Percentiles rank a stretch among this genome's conserved stretches.
Conservation (phyloP, 2,888 invertebrate species). For the Cryptus viduatorius region DNA sequence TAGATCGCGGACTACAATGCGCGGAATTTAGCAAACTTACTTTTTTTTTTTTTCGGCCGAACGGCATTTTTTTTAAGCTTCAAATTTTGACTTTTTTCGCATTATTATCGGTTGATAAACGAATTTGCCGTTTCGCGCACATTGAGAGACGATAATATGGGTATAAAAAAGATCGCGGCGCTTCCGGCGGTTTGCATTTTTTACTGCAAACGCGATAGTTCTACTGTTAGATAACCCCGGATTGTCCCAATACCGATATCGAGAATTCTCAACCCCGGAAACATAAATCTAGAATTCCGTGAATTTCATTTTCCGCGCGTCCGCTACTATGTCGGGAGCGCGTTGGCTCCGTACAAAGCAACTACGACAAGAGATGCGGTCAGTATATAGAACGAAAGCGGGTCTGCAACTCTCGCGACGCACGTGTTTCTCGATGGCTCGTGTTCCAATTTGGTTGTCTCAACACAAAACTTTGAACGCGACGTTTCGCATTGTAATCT, state of each 20-base stretch:
- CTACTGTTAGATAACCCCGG: neutral
- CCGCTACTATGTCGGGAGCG: neutral
- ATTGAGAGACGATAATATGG: neutral
- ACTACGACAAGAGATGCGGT: slow-evolving; percentile 21
- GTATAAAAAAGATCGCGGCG: no score
- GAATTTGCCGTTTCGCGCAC: neutral
- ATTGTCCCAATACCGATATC: slow-evolving; percentile 17
- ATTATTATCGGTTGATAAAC: neutral
- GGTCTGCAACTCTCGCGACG: slow-evolving; percentile 24
- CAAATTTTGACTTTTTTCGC: neutral
- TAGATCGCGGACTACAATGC: neutral
- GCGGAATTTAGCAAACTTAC: neutral
- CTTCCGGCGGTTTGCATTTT: no score
- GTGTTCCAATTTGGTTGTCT: slow-evolving; percentile 64
- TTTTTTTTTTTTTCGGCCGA: neutral
- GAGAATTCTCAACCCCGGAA: slow-evolving; percentile 42
- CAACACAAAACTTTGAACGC: slow-evolving; percentile 44
- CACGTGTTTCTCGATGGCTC: slow-evolving; percentile 61
- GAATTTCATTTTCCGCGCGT: slow-evolving; percentile 35
- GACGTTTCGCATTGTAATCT: slow-evolving; percentile 51
- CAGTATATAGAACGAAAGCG: slow-evolving; percentile 36
- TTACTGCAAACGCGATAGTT: no score
- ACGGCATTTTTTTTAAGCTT: neutral
- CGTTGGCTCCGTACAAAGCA: neutral
- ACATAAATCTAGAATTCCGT: slow-evolving; percentile 48